phyloP scores from a whole-genome alignment of 2,888 invertebrate genomes.

The Thecocarcelia acutangulata region DNA sequence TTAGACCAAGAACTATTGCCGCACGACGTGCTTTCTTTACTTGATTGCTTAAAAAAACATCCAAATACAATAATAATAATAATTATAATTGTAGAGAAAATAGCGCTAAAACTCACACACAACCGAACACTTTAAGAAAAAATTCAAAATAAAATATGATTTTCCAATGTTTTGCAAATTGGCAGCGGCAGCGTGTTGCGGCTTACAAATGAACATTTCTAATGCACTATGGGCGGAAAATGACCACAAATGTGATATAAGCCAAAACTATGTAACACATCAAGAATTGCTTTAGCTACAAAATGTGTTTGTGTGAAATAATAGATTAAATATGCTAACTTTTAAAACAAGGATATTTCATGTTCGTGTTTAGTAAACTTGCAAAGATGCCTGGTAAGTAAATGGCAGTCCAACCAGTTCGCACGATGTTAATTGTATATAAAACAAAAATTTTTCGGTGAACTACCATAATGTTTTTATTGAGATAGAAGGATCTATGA shows the following conservation, averaged over 20 bases:
- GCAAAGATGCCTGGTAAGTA: no score
- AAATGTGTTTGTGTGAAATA: no score
- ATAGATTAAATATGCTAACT: no score
- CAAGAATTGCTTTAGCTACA: no score
- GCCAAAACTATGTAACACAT: no score
- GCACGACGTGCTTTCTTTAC: conserved; percentile 38
- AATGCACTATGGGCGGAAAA: conserved; percentile 27
- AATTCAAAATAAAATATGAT: conserved; percentile 66
- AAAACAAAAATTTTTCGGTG: no score
- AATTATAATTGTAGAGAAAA: conserved; percentile 8
- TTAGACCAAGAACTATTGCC: conserved; percentile 42
- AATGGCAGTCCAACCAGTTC: no score
- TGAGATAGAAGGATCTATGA: no score
- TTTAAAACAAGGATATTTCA: no score
- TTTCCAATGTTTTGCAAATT: conserved; percentile 67
- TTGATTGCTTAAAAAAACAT: conserved; percentile 31
- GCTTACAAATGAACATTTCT: conserved; percentile 34
- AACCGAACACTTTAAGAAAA: conserved; percentile 51
- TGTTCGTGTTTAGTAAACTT: no score
- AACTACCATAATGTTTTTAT: no score
- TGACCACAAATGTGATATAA: background rate
- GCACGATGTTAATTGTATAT: no score
- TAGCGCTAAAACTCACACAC: conserved; percentile 11
- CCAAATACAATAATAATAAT: conserved; percentile 13
- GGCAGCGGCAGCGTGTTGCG: conserved; percentile 49